These are phyloP conservation scores for Aphodius sticticus DNA, from an alignment of 2,888 invertebrate genomes.

Conservation along the genomic window DNA sequence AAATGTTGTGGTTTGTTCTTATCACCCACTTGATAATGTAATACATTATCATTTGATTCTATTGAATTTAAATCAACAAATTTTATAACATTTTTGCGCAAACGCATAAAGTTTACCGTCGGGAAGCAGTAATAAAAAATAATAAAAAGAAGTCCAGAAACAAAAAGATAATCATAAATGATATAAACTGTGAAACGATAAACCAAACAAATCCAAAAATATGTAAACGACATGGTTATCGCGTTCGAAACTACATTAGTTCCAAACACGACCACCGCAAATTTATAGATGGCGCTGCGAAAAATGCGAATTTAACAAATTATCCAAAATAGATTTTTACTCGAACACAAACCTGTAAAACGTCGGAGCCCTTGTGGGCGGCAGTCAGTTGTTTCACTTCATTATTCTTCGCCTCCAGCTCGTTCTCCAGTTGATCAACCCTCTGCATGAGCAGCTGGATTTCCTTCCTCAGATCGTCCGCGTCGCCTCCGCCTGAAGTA, in stretches of 20 bases:
- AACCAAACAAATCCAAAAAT: not conserved
- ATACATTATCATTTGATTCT: no score
- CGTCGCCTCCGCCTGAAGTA: constrained; percentile 69
- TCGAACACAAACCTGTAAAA: constrained; percentile 40
- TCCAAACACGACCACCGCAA: no score
- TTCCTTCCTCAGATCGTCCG: constrained; percentile 80
- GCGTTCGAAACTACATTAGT: no score
- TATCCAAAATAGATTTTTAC: constrained; percentile 26
- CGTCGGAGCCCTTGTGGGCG: constrained; percentile 52
- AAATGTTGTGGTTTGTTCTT: no score
- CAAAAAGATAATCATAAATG: not conserved
- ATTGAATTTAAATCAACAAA: no score
- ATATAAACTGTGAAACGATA: not conserved
- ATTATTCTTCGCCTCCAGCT: constrained; percentile 83
- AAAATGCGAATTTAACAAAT: not conserved
- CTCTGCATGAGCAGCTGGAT: constrained; percentile 77
- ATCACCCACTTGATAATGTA: no score
- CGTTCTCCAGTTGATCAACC: constrained; percentile 83
- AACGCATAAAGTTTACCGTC: not conserved
- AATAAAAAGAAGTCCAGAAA: not conserved
- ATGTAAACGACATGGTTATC: no score
- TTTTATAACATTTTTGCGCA: not conserved
- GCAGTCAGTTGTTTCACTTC: constrained; percentile 73
- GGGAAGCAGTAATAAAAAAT: not conserved
- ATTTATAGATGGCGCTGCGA: not conserved